phyloP scores from a whole-genome alignment of 1,140 invertebrate species.

The Pseudomyrmex flavicornis region DNA sequence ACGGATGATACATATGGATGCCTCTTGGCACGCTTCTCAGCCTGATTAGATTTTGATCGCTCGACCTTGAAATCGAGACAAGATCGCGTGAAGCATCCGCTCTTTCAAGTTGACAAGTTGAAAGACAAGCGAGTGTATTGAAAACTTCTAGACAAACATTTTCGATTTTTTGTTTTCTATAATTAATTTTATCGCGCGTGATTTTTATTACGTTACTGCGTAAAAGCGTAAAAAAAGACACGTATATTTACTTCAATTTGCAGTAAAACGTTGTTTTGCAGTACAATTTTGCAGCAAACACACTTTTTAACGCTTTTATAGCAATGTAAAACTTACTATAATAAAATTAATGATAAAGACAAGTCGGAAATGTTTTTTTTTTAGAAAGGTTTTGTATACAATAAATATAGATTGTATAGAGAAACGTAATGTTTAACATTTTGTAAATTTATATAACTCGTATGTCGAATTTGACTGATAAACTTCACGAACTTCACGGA shows the following conservation, averaged over 20 bases:
- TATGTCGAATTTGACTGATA: not conserved
- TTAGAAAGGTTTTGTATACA: not conserved
- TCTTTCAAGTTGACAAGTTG: not conserved
- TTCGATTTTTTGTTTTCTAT: too few relatives aligned
- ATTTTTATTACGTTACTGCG: too few relatives aligned
- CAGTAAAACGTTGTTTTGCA: too few relatives aligned
- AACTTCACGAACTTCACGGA: not conserved
- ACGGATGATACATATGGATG: slow-evolving; percentile 49
- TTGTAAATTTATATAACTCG: not conserved
- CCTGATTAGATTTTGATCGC: slow-evolving; percentile 49
- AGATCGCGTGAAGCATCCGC: not conserved
- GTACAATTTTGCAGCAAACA: too few relatives aligned
- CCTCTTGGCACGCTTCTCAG: slow-evolving; percentile 11
- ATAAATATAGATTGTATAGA: not conserved
- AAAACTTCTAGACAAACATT: not conserved
- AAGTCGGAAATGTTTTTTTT: not conserved
- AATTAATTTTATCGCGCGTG: too few relatives aligned
- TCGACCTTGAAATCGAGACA: slow-evolving; percentile 7
- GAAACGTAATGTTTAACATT: too few relatives aligned
- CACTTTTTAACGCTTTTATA: too few relatives aligned
- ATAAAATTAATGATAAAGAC: too few relatives aligned
- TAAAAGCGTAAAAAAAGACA: too few relatives aligned
- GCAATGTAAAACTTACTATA: too few relatives aligned
- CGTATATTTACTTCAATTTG: too few relatives aligned
- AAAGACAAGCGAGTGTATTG: not conserved